Evolutionary conservation across 2,797 vertebrate genomes (phyloP).

Genomic region (Phrynocephalus vlangalii): DNA sequence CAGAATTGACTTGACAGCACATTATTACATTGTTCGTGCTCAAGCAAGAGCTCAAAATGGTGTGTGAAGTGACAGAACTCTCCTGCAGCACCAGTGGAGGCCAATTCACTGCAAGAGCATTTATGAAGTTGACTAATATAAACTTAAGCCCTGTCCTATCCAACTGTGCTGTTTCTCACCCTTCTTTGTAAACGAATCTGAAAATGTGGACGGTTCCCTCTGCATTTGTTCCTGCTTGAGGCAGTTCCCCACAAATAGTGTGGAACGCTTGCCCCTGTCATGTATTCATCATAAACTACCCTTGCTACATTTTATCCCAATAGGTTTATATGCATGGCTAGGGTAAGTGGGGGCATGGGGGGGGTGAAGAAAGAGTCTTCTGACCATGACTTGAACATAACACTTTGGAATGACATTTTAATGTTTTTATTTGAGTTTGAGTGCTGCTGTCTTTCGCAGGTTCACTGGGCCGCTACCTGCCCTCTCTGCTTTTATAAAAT

Average conservation of each 20-base stretch:
- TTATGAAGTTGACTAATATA: not conserved
- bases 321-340: not conserved
- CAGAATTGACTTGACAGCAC: no score
- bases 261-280: not conserved
- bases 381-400: not conserved
- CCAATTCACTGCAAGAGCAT: not conserved
- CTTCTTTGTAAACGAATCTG: not conserved
- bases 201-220: not conserved
- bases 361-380: no score
- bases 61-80: no score
- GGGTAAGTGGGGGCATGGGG: not conserved
- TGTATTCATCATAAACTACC: not conserved
- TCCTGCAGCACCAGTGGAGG: no score
- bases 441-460: conserved; percentile 19
- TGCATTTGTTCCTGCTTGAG: not conserved
- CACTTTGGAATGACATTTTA: not conserved
- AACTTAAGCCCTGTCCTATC: no score
- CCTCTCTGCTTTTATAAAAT: conserved; percentile 66
- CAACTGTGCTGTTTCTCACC: not conserved
- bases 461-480: conserved; percentile 56
- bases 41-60: no score
- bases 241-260: not conserved
- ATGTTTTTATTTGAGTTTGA: not conserved
- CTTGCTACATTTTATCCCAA: no score
- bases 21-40: no score